Conservation (phyloP, 2,888 invertebrate genomes). For the Tuberolachnus salignus region DNA sequence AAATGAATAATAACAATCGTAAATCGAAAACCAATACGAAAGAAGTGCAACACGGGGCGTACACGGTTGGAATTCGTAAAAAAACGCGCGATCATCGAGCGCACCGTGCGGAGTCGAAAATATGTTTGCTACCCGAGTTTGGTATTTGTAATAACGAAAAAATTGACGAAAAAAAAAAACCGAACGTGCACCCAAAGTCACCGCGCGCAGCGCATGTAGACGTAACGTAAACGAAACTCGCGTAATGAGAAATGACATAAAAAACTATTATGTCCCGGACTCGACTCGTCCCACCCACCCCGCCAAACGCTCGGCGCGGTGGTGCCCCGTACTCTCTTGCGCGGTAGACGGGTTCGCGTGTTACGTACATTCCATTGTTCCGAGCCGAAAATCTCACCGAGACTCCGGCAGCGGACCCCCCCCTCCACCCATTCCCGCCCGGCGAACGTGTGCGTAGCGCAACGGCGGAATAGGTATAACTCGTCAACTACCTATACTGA, state of each 20-base stretch:
- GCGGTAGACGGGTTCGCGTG: constrained; percentile 31
- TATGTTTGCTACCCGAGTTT: neutral
- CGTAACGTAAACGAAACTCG: constrained; percentile 8
- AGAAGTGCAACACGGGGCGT: neutral
- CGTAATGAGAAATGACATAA: constrained; percentile 37
- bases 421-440: constrained; percentile 9
- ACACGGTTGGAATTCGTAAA: neutral
- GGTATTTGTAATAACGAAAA: neutral
- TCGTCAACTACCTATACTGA: constrained; percentile 41
- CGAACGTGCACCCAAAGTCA: neutral
- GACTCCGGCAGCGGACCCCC: constrained; percentile 17
- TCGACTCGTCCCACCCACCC: constrained; percentile 8
- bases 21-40: too few relatives aligned
- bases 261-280: constrained; percentile 39
- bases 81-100: neutral
- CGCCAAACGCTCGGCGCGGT: too few relatives aligned
- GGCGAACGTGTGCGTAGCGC: neutral
- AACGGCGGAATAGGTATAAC: constrained; percentile 2
- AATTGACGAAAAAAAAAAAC: neutral
- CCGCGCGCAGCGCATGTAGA: too few relatives aligned
- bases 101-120: neutral
- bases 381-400: constrained; percentile 24
- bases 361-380: constrained; percentile 48
- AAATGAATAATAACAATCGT: too few relatives aligned
- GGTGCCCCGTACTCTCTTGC: neutral